Evolutionary conservation across 2,113 vertebrate species (phyloP), one percentile per base, ranked within the genome.

Genomic region (Dromaius novaehollandiae): DNA sequence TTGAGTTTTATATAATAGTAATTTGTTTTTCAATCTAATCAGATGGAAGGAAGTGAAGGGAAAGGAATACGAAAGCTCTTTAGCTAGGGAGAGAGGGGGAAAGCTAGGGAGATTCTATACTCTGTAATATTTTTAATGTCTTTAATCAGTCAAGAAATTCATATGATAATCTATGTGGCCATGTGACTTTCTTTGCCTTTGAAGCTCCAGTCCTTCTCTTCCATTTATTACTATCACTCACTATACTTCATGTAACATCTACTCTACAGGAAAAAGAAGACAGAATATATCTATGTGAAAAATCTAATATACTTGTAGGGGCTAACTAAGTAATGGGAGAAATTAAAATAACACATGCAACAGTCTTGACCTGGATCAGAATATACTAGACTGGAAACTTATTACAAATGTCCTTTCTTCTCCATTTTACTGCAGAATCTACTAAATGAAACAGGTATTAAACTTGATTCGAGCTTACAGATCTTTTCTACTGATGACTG

Each of bases 91-190:
- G 38, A 38, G 25, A 61, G 51, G 7, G 22, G 51, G 6, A 11
- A 24, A 3, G 4, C 46, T 73, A 61, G 20, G 9, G 6, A 3
- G 3, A 6, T 40, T 69, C 40, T 58, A 19, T n/a, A 58, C 0
- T 1, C 12, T 53, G 24, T 42, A 38, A 6, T n/a, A 46, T 74
- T 56, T 86, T 51, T 36, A 17, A 50, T 46, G 2, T 34, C 12
- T 12, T 87, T 60, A 38, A 8, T 74, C 17, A 38, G 12, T 58
- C 32, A 56, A 73, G 16, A 84, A 89, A 64, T 77, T 84, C 3
- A 26, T 50, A 30, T 1, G 81, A n/a, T 7, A 63, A 68, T 7
- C 1, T 8, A 80, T 48, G 4, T 5, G 38, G 36, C 46, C 6
- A 10, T 21, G 36, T 17, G 3, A 40, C 1, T 91, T 80, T 13